Evolutionary conservation across 2,888 invertebrate genomes (phyloP), one percentile per base, ranked within the genome.

Genomic region (Saturnia pavonia): DNA sequence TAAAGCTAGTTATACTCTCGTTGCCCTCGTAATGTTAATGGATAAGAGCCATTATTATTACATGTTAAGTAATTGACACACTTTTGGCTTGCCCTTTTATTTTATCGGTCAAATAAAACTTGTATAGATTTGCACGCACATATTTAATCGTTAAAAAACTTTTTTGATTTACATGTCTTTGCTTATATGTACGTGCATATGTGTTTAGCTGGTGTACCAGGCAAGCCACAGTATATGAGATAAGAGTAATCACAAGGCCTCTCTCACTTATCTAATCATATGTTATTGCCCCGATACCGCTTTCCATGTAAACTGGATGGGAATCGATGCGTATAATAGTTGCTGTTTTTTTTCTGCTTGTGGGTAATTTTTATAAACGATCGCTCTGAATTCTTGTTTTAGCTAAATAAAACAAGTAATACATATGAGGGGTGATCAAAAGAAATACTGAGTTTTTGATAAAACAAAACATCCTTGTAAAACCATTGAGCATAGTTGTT

Each of bases 231-330:
- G 65, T 67, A 57, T 68, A 57, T 12, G 69, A 81, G 80, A 82
- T 77, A 78, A 73, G 72, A 75, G 78, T 79, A 78, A 48, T 73
- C 69, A 57, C 80, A 79, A 80, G 76, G 78, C 74, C 74, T 73
- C 48, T 65, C 63, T 63, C 63, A 11, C 43, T 80, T 82, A 83
- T 84, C 83, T 85, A 77, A 85, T 85, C 82, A 71, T 73, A 70
- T 78, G 75, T 78, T 82, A 77, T 77, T 74, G 74, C 78, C 76
- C 72, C 69, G 70, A 77, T 76, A 76, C 75, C 74, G 72, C 74
- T 71, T 63, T 70, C 54, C 63, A 69, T 69, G 69, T 73, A 74
- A 71, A 70, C 69, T 69, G 43, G 68, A 71, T 45, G 67, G 2
- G 67, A 42, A 43, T 27, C 25, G 27, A 67, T 19, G 67, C 45